Evolutionary conservation across 2,888 invertebrate species (phyloP), one percentile per base, ranked within the genome.

Genomic region (Plebejus anna): DNA sequence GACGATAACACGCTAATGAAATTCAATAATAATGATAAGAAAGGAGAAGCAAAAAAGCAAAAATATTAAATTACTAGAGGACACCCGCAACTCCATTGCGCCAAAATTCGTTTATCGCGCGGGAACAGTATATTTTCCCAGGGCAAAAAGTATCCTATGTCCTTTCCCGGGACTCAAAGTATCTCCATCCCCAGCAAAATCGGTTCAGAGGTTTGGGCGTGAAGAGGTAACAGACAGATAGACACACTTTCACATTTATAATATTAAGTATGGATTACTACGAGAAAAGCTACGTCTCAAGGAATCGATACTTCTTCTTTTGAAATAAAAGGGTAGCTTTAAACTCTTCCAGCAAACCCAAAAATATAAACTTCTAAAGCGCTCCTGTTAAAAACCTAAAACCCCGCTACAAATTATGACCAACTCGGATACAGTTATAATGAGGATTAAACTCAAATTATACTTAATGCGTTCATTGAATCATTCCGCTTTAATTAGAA

Each of bases 401-500:
- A 22, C 4, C 22, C 59, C 22, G n/a, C 22, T 28, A 61, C 28
- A 28, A 11, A 28, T 2, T 28, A 59, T 59, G 59, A 28, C 66
- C 32, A 66, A 66, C 66, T 66, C 66, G 32, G 66, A 66, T 66
- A 66, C 66, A 66, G 66, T 66, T 36, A 66, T 13, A 66, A 66
- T 36, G 13, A 66, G 32, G 66, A 90, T 87, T 90, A 89, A 87
- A 90, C 86, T 84, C 86, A 89, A 90, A 90, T 90, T 87, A 87
- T 85, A 87, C 83, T 80, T 81, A 84, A 79, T 82, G 83, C 82
- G 83, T 83, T 83, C 82, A 83, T 83, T 90, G 90, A 91, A 86
- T 92, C 90, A 90, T 83, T 85, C 81, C 79, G 83, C 83, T 89
- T 88, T 90, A 91, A 91, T 90, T 90, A 89, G 88, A 88, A 89